Evolutionary conservation across 1,140 invertebrate species (phyloP).

Genomic region (Brachionus plicatilis): DNA sequence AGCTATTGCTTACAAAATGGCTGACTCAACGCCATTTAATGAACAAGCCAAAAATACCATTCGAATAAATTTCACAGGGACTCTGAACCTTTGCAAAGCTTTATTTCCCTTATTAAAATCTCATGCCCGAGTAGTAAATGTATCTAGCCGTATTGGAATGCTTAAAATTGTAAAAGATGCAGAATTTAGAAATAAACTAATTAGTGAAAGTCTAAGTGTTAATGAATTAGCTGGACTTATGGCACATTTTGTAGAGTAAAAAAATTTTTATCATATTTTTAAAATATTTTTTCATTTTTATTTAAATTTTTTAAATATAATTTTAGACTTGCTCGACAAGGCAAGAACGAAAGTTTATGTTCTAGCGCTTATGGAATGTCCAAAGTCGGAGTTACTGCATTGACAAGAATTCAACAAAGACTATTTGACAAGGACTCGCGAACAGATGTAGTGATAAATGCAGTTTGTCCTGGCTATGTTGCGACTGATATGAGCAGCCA

Average conservation of each 20-base stretch:
- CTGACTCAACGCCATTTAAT: too few relatives aligned
- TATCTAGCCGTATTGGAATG: constrained; percentile 9
- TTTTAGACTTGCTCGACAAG: constrained; percentile 59
- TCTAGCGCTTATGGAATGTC: constrained; percentile 63
- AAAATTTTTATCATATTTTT: too few relatives aligned
- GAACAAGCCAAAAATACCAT: not conserved
- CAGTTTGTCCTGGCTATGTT: constrained; percentile 62
- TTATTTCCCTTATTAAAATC: not conserved
- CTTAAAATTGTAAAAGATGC: not conserved
- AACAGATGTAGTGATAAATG: constrained; percentile 64
- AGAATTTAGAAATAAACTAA: not conserved
- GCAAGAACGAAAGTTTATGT: constrained; percentile 57
- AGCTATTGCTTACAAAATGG: constrained; percentile 58
- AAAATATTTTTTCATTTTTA: too few relatives aligned
- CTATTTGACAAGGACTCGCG: constrained; percentile 59
- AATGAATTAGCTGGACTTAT: not conserved
- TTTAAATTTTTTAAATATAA: not conserved
- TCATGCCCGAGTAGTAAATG: constrained; percentile 39
- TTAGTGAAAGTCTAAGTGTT: not conserved
- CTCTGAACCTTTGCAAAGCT: not conserved
- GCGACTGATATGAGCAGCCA: constrained; percentile 69
- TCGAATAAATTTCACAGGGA: not conserved
- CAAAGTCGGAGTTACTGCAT: constrained; percentile 64
- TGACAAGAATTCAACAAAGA: constrained; percentile 64
- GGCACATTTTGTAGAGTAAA: constrained; percentile 27